Evolutionary conservation across 2,797 vertebrate genomes (phyloP).

Genomic region (Sebastolobus alascanus): DNA sequence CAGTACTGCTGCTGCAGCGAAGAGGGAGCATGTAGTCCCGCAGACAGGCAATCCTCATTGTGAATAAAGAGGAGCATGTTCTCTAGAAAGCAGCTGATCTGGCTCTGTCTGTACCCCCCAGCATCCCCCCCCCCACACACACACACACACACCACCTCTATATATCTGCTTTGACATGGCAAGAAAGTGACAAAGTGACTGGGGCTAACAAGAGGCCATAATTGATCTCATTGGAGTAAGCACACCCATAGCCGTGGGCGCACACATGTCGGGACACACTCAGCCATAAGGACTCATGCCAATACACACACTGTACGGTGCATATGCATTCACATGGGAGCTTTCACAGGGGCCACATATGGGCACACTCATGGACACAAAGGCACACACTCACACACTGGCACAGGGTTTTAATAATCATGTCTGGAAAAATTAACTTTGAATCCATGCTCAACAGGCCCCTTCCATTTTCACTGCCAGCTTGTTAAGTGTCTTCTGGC

Average conservation of each 20-base stretch:
- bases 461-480: constrained; percentile 89
- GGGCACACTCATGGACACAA: constrained; percentile 46
- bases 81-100: constrained; percentile 68
- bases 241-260: constrained; percentile 12
- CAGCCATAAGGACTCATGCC: constrained; percentile 52
- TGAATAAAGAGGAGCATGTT: constrained; percentile 64
- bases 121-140: neutral
- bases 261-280: constrained; percentile 36
- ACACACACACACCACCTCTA: constrained; percentile 34
- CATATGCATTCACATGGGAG: constrained; percentile 42
- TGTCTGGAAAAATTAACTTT: constrained; percentile 88
- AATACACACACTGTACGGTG: constrained; percentile 54
- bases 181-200: constrained; percentile 77
- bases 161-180: constrained; percentile 78
- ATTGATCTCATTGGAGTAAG: constrained; percentile 79
- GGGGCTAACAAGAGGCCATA: constrained; percentile 84
- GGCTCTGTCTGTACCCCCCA: constrained; percentile 59
- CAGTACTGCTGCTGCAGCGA: constrained; percentile 31
- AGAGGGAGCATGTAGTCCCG: constrained; percentile 33
- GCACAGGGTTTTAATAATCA: constrained; percentile 88
- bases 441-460: constrained; percentile 88
- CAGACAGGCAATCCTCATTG: constrained; percentile 57
- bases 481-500: constrained; percentile 90
- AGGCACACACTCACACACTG: constrained; percentile 62
- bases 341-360: constrained; percentile 51